A percentile compares a stretch with the other conserved stretches of the same genome.
Conservation (phyloP, 2,113 vertebrate species). For the Actenoides lindsayi region DNA sequence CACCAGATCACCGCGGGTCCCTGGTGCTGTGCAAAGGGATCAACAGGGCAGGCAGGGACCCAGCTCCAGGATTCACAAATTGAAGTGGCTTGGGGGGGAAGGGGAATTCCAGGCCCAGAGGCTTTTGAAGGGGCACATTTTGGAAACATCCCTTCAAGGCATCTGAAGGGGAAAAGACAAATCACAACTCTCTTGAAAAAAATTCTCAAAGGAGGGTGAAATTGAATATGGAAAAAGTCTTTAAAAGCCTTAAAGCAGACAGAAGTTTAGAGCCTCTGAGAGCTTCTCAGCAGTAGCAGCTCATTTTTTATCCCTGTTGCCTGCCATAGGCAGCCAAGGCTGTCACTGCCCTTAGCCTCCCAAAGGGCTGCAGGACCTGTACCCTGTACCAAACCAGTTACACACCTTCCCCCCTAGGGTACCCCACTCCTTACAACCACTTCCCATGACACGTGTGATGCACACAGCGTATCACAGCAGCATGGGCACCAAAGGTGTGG, state of each 20-base stretch:
- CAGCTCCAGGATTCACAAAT: neutral
- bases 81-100: neutral
- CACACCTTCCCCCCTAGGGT: rapidly evolving
- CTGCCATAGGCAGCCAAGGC: rapidly evolving
- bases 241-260: neutral
- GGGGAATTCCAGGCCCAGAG: neutral
- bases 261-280: too few species aligned
- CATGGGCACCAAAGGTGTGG: neutral
- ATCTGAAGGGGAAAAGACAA: neutral
- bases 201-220: neutral
- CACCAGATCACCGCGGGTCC: rapidly evolving
- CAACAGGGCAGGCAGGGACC: rapidly evolving
- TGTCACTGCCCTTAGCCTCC: neutral
- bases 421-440: rapidly evolving
- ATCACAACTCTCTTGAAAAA: neutral
- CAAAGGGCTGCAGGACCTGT: rapidly evolving
- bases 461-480: too few species aligned
- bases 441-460: rapidly evolving
- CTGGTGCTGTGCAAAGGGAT: neutral
- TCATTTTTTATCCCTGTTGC: too few species aligned
- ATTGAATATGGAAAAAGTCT: neutral
- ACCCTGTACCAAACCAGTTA: neutral
- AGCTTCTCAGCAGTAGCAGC: too few species aligned
- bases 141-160: neutral
- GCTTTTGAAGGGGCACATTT: too few species aligned